phyloP scores from a whole-genome alignment of 2,888 invertebrate species.

The Lasioglossum calceatum region DNA sequence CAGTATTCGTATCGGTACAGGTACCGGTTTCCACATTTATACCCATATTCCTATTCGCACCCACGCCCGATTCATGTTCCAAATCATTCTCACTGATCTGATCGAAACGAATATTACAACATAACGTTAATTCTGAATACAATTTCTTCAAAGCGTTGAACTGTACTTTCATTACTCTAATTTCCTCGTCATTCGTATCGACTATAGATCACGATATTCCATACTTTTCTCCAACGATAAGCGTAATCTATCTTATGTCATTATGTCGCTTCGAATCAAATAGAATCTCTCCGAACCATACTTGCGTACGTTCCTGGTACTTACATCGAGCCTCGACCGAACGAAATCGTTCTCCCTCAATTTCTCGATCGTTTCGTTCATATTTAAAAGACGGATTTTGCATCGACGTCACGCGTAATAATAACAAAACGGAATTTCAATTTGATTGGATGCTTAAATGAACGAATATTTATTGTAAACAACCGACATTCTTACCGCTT shows the following conservation, averaged over 20 bases:
- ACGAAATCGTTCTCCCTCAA: slow-evolving; percentile 57
- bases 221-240: slow-evolving; percentile 67
- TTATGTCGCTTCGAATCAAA: background rate
- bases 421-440: background rate
- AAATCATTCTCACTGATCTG: slow-evolving; percentile 69
- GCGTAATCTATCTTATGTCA: background rate
- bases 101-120: slow-evolving; percentile 68
- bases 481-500: slow-evolving; percentile 57
- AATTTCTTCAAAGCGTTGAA: slow-evolving; percentile 74
- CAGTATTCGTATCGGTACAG: background rate
- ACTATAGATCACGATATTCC: slow-evolving; percentile 49
- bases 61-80: slow-evolving; percentile 43
- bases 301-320: slow-evolving; percentile 31
- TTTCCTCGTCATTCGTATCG: slow-evolving; percentile 65
- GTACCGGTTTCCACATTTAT: background rate
- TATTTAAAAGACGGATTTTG: slow-evolving; percentile 72
- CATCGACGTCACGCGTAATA: slow-evolving; percentile 18
- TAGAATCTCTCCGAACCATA: background rate
- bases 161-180: slow-evolving; percentile 75
- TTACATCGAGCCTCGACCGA: slow-evolving; percentile 72
- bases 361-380: slow-evolving; percentile 67
- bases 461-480: background rate
- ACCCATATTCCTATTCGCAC: background rate
- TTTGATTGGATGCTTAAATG: background rate
- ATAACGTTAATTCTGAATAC: slow-evolving; percentile 74